Percentiles rank a stretch among this genome's conserved stretches.
Evolutionary conservation across 2,113 vertebrate species (phyloP).

Genomic region (Sylvietta virens): DNA sequence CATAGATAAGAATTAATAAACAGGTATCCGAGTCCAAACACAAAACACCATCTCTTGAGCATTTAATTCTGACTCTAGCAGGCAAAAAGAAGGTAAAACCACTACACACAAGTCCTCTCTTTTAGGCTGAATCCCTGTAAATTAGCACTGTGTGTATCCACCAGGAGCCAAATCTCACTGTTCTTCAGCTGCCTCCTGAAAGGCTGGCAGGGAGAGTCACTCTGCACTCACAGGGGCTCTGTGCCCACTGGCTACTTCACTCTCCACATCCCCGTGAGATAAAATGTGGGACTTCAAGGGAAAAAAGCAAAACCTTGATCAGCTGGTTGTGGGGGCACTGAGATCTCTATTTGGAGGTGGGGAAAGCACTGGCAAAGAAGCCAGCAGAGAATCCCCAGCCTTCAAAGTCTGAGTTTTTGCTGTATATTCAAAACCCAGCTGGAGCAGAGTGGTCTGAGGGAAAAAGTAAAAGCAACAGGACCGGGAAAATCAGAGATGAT

Average conservation of each 20-base stretch:
- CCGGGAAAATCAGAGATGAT: neutral
- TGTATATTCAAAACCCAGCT: neutral
- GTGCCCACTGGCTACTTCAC: neutral
- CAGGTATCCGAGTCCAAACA: too few species aligned
- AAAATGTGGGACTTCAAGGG: neutral
- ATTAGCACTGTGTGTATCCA: constrained; percentile 55
- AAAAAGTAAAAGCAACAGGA: neutral
- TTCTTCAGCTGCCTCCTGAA: constrained; percentile 28
- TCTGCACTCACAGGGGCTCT: neutral
- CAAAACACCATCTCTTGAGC: too few species aligned
- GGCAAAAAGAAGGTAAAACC: too few species aligned
- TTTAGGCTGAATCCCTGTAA: constrained; percentile 45
- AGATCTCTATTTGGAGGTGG: neutral
- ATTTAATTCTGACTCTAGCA: too few species aligned
- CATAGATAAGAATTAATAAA: too few species aligned
- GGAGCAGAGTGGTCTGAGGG: neutral
- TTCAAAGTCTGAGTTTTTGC: neutral
- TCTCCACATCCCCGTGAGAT: neutral
- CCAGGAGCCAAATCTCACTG: constrained; percentile 11
- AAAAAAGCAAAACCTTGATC: neutral
- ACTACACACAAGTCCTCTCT: constrained; percentile 49
- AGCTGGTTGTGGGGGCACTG: neutral
- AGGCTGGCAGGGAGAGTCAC: constrained; percentile 1
- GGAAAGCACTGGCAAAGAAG: neutral
- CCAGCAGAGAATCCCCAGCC: neutral